A percentile compares a stretch with the other conserved stretches of the same genome.
phyloP scores from a whole-genome alignment of 2,113 vertebrate species.

The Choloepus hoffmanni region DNA sequence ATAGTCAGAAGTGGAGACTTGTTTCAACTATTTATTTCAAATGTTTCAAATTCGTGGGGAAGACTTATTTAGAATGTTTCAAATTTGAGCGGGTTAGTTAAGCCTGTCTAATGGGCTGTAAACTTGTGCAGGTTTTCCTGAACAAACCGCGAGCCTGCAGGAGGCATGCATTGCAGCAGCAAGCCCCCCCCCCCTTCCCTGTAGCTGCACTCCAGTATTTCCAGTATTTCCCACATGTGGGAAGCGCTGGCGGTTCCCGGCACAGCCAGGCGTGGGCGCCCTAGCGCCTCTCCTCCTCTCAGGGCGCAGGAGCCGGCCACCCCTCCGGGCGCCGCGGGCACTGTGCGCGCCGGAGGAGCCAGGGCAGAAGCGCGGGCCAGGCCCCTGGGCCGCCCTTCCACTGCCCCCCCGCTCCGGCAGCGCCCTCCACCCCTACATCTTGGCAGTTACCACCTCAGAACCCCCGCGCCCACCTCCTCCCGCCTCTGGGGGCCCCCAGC shows the following conservation, averaged over 20 bases:
- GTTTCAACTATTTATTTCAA: no score
- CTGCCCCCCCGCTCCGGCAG: not conserved
- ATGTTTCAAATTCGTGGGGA: no score
- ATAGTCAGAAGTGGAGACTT: no score
- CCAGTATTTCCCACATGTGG: conserved; percentile 63
- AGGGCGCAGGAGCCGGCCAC: not conserved
- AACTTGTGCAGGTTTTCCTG: no score
- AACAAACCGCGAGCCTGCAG: no score
- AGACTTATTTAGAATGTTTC: no score
- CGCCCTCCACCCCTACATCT: not conserved
- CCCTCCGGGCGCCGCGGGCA: not conserved
- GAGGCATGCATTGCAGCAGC: no score
- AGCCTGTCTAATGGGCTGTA: no score
- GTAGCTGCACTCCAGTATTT: no score
- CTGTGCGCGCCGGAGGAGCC: not conserved
- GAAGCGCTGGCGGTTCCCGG: not conserved
- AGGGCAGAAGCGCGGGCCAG: not conserved
- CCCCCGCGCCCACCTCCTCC: not conserved
- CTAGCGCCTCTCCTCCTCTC: not conserved
- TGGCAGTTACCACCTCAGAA: not conserved
- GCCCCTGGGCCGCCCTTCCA: no score
- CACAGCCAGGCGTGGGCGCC: not conserved
- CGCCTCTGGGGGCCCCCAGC: not conserved
- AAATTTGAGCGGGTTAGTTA: no score
- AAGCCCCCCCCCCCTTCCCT: no score